A percentile compares a stretch with the other conserved stretches of the same genome.
phyloP scores from a whole-genome alignment of 2,888 invertebrate species.

The Trimorus sp. region DNA sequence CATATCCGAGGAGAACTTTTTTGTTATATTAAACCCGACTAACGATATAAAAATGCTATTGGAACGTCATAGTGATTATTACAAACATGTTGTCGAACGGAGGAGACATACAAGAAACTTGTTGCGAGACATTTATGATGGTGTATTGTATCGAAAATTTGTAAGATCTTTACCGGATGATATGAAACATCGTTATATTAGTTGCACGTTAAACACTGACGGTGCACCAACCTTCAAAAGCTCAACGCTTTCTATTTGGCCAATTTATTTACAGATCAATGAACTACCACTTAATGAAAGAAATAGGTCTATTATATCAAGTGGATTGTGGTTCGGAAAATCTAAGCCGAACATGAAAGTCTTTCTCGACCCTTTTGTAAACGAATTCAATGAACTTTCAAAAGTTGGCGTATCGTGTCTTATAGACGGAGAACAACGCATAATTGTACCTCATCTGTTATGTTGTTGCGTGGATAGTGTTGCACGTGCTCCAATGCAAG shows the following conservation, averaged over 20 bases:
- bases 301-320: neutral
- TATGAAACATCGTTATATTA: neutral
- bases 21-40: slow-evolving; percentile 5
- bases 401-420: neutral
- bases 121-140: slow-evolving; percentile 5
- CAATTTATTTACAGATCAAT: slow-evolving; percentile 3
- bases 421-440: neutral
- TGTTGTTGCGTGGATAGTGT: slow-evolving; percentile 12
- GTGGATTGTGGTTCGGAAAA: slow-evolving; percentile 1
- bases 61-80: neutral
- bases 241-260: neutral
- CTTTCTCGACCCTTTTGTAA: slow-evolving; percentile 4
- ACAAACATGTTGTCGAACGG: neutral
- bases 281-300: slow-evolving; percentile 4
- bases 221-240: slow-evolving; percentile 3
- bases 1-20: slow-evolving; percentile 8
- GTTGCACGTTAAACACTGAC: neutral
- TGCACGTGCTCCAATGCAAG: slow-evolving; percentile 4
- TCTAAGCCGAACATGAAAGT: neutral
- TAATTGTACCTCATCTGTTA: neutral
- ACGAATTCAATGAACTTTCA: slow-evolving; percentile 1
- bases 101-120: neutral
- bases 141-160: neutral
- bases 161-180: neutral
- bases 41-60: slow-evolving; percentile 4